These are phyloP conservation scores for Drosophila athabasca DNA, from an alignment of 1,140 invertebrate species.

Conservation along the genomic window DNA sequence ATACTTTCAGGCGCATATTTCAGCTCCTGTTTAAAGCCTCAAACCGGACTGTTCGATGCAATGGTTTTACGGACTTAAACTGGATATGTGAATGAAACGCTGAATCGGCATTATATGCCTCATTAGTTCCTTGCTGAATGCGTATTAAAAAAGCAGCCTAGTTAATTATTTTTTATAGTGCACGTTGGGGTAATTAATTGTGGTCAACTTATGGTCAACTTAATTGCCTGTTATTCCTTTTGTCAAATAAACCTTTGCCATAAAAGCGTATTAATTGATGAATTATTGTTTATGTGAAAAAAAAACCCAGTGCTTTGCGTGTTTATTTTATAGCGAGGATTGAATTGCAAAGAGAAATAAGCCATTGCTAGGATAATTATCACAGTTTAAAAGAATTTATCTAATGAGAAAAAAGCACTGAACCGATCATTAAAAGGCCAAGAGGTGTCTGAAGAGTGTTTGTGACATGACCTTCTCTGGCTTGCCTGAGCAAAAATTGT, in stretches of 20 bases:
- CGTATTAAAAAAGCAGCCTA: constrained; percentile 32
- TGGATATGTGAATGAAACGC: constrained; percentile 30
- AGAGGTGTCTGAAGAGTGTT: too few relatives aligned
- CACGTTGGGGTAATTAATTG: constrained; percentile 43
- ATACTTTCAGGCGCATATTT: constrained; percentile 33
- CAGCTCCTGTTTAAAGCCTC: neutral
- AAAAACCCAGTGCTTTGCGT: neutral
- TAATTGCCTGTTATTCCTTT: constrained; percentile 49
- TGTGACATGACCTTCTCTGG: too few relatives aligned
- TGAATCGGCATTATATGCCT: constrained; percentile 41
- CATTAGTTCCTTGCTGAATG: constrained; percentile 26
- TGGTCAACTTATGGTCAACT: constrained; percentile 53
- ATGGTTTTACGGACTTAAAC: constrained; percentile 29
- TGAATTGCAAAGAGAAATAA: too few relatives aligned
- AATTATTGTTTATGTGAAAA: constrained; percentile 12
- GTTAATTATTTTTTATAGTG: constrained; percentile 46
- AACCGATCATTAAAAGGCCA: too few relatives aligned
- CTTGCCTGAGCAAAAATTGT: too few relatives aligned
- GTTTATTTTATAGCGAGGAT: neutral
- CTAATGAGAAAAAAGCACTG: too few relatives aligned
- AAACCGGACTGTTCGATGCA: neutral
- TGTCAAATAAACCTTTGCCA: constrained; percentile 28
- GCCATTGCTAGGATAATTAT: too few relatives aligned
- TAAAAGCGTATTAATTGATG: constrained; percentile 26
- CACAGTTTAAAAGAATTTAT: too few relatives aligned